Evolutionary conservation across 2,797 vertebrate species (phyloP), one percentile per base, ranked within the genome.

Genomic region (Hoplostethus atlanticus): DNA sequence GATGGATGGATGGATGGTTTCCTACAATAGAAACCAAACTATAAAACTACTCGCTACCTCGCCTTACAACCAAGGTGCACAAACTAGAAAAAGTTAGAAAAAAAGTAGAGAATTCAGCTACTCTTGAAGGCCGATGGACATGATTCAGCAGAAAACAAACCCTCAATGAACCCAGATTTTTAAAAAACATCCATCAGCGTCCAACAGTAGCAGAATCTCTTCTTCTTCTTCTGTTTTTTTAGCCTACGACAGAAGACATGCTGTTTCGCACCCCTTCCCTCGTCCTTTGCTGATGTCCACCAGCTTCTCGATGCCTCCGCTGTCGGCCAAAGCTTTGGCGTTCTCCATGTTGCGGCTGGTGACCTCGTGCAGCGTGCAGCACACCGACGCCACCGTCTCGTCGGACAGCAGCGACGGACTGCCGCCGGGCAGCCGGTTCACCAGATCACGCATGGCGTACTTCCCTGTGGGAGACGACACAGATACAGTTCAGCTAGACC

Each of bases 291-390:
- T 97, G 84, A 99, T 98, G 90, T 97, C 96, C 90, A 99, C 97
- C 91, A 99, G 96, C 89, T 98, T 99, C 87, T 99, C 97, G 59
- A 99, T 97, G 12, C 98, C 98, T 0, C 97, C 98, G 0, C 96
- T 96, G 81, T 98, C 97, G 0, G 97, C 97, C 38, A 99, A 93
- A 5, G 98, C 97, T 81, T 98, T 98, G 84, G 98, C 98, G 0
- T 99, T 99, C 88, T 99, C 98, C 96, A 98, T 97, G 93, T 99
- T 99, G 78, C 97, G 97, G 85, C 96, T 99, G 64, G 97, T 98
- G 91, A 99, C 98, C 91, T 99, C 98, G 0, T 99, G 97, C 87
- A 99, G 92, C 16, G 98, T 97, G 48, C 98, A 99, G 94, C 98
- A 99, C 77, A 99, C 96, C 0, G 97, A 97, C 0, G 97, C 97